Base-by-base conservation (phyloP, 2,888 invertebrate species). In the Plemyria rubiginata region DNA sequence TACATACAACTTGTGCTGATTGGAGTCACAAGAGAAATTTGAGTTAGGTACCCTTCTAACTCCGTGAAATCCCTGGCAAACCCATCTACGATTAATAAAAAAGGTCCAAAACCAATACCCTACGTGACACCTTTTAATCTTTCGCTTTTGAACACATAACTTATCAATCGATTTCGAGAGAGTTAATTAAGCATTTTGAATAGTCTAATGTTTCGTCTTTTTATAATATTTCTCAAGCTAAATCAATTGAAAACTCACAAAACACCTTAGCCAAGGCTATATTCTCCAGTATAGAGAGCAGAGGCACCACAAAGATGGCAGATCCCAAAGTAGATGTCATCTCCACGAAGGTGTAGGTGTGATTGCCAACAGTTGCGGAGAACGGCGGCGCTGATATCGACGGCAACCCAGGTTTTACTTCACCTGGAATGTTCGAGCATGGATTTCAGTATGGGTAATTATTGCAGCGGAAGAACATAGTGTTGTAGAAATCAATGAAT, bases 181-280 rank as follows among this genome's bases (percentile, higher is more conserved):
- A 6, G 32, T 32, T 0, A 2, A 38, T 38, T 38, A 7, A 45
- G 1, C 16, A 22, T 46, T 16, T 16, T 3, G 12, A 22, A 2
- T 11, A 22, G 12, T 12, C 1, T 38, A 0, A 38, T 38, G 11
- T 11, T 1, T 38, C 11, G 6, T 16, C 7, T 2, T 7, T 5
- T 1, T 0, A 22, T 22, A 22, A 22, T 22, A 22, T 22, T 22
- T 22, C 22, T 22, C 3, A 1, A 2, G 22, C 22, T 22, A 36
- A 13, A 9, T n/a, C 49, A 29, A 28, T 7, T 22, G 15, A 46
- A 46, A 54, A 91, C 91, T 91, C 59, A 92, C 93, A 92, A 87
- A 99, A 99, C 0, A 98, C 98, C 90, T 98, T 98, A 2, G 98
- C 98, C 70, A 99, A 97, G 0, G 99, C 98, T 53, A 99, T 97